Base-by-base conservation (phyloP, 2,888 invertebrate species). In the Callimorpha dominula region DNA sequence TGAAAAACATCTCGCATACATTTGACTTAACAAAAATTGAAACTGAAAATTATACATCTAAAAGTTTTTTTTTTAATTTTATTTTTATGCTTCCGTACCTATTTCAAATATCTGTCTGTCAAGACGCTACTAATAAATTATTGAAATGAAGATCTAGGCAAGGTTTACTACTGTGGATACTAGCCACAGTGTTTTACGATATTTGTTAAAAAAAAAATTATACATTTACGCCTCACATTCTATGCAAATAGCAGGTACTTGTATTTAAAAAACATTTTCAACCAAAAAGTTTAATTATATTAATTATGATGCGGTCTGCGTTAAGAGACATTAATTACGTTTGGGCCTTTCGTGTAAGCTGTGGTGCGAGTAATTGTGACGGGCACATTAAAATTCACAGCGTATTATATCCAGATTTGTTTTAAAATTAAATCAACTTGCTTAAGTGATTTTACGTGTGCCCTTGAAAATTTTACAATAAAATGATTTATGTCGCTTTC, bases 321-420 rank as follows among this genome's bases (percentile, higher is more conserved):
- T 75, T 76, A 79, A 73, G 70, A 73, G 75, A 80, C 82, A 85
- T 85, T 85, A 86, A 87, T 87, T 85, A 86, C 81, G 77, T 81
- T 76, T 62, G 78, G 75, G 50, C 77, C 71, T 72, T 77, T 78
- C 71, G 74, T 79, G 67, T 78, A 72, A 43, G 69, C 42, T 68
- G 66, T 65, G 79, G 74, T 72, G 54, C 40, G 66, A 70, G 72
- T 57, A n/a, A 75, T 64, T 67, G 63, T 76, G 79, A 76, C 77
- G 69, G 74, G 64, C 70, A 68, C 67, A 82, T 83, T 78, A 78
- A 82, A 77, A 82, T 82, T 82, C 73, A 79, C 63, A 65, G 57
- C 60, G 68, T 50, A 71, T 46, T 68, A 69, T 31, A 50, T 49
- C 57, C 65, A 60, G 66, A 72, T 64, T 73, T 78, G 72, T 64